Conservation (phyloP, 2,113 vertebrate genomes). For the Oncorhynchus masou region DNA sequence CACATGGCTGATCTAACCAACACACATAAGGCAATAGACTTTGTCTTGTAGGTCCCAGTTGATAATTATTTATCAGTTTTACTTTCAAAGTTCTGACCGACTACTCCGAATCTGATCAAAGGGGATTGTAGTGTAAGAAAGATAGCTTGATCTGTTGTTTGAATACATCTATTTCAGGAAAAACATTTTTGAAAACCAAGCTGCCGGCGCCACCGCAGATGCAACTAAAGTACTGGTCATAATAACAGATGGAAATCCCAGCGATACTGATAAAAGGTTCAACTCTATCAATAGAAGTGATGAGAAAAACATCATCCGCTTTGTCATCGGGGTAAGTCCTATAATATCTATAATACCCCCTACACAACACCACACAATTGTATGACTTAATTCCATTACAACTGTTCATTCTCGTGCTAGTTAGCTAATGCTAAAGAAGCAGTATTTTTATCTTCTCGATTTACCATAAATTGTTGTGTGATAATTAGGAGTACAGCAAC, state of each 20-base stretch:
- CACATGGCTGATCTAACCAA: conserved; percentile 65
- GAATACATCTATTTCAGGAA: conserved; percentile 30
- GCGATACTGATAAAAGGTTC: accelerated
- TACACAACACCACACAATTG: background rate
- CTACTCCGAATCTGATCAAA: background rate
- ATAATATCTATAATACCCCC: too few relatives aligned
- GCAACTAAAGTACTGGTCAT: background rate
- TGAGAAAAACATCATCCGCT: conserved; percentile 51
- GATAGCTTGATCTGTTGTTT: background rate
- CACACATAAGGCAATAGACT: conserved; percentile 69
- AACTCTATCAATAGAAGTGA: background rate
- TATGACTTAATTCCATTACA: background rate
- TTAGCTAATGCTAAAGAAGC: too few relatives aligned
- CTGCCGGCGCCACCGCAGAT: conserved; percentile 62
- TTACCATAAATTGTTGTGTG: too few relatives aligned
- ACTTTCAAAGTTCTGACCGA: background rate
- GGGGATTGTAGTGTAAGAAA: background rate
- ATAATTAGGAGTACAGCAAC: too few relatives aligned
- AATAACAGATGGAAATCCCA: background rate
- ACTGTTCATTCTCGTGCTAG: too few relatives aligned
- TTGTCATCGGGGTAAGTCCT: conserved; percentile 71
- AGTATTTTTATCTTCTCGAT: too few relatives aligned
- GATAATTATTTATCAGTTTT: background rate
- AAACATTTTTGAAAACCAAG: conserved; percentile 32
- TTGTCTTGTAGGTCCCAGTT: conserved; percentile 69